These are phyloP conservation scores for Chloroceryle amazona DNA, from an alignment of 2,797 vertebrate species.

Conservation along the genomic window DNA sequence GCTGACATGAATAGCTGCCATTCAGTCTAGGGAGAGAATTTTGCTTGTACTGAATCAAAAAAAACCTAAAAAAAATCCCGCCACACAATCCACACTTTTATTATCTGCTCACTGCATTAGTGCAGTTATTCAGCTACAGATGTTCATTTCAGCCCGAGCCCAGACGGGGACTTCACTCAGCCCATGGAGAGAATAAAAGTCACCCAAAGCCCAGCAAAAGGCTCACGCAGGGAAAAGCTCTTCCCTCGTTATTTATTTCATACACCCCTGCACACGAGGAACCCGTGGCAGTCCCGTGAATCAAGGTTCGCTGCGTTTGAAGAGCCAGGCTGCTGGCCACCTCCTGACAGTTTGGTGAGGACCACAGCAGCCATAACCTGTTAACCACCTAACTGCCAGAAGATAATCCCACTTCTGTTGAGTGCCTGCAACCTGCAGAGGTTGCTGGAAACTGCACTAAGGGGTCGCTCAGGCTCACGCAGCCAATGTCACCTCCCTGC, in stretches of 20 bases:
- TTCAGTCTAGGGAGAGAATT: conserved; percentile 49
- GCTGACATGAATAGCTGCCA: conserved; percentile 47
- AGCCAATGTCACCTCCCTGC: rapidly evolving
- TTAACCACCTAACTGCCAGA: background rate
- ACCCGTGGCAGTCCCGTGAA: background rate
- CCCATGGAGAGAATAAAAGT: background rate
- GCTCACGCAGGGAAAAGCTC: background rate
- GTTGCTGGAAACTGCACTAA: background rate
- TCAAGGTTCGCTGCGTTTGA: background rate
- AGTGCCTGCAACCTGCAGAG: rapidly evolving
- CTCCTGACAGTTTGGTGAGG: background rate
- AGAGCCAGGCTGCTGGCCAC: background rate
- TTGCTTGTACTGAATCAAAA: background rate
- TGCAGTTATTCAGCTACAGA: conserved; percentile 39
- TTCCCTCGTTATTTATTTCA: background rate
- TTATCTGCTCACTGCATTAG: background rate
- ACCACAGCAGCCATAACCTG: background rate
- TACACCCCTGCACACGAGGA: background rate
- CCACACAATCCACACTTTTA: conserved; percentile 30
- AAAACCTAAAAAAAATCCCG: background rate
- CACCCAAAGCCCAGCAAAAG: background rate
- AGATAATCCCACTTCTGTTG: rapidly evolving
- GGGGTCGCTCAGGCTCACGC: background rate
- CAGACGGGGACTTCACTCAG: background rate
- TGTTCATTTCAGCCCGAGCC: background rate